Percentiles rank a stretch among this genome's conserved stretches.
These are phyloP conservation scores for Ornithorhynchus anatinus DNA, from an alignment of 2,113 vertebrate genomes.

Conservation along the genomic window DNA sequence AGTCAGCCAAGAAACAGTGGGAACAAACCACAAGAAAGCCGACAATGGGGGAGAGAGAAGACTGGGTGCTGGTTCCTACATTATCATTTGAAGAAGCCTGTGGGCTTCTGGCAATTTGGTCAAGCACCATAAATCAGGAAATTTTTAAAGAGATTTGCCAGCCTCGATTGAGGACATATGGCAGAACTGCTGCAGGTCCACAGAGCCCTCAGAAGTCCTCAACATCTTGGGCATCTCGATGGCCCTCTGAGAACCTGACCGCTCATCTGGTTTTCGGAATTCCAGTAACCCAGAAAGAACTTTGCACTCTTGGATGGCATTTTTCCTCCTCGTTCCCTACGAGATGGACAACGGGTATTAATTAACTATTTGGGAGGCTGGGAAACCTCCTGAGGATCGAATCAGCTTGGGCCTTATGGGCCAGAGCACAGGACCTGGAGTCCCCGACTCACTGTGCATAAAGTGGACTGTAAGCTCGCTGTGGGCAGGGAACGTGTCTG, in stretches of 20 bases:
- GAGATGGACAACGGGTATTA: too few relatives aligned
- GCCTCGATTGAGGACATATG: neutral
- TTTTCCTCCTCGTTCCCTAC: neutral
- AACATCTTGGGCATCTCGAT: too few relatives aligned
- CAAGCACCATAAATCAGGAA: neutral
- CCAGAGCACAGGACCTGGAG: too few relatives aligned
- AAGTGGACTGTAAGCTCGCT: too few relatives aligned
- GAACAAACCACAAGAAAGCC: neutral
- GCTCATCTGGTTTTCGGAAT: constrained; percentile 16
- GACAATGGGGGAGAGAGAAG: fast-evolving
- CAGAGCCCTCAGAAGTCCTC: neutral
- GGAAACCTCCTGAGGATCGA: too few relatives aligned
- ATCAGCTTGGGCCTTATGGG: too few relatives aligned
- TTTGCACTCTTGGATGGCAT: neutral
- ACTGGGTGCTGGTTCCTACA: neutral
- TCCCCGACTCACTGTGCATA: too few relatives aligned
- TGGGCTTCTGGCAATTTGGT: neutral
- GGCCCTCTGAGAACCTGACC: neutral
- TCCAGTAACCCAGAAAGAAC: neutral
- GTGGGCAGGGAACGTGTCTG: too few relatives aligned
- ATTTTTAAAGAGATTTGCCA: constrained; percentile 5
- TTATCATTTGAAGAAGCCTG: neutral
- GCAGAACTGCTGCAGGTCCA: neutral
- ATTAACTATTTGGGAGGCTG: too few relatives aligned
- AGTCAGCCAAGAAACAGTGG: neutral